These are phyloP conservation scores for Emydocephalus ijimae DNA, from an alignment of 2,113 vertebrate species.

Conservation along the genomic window DNA sequence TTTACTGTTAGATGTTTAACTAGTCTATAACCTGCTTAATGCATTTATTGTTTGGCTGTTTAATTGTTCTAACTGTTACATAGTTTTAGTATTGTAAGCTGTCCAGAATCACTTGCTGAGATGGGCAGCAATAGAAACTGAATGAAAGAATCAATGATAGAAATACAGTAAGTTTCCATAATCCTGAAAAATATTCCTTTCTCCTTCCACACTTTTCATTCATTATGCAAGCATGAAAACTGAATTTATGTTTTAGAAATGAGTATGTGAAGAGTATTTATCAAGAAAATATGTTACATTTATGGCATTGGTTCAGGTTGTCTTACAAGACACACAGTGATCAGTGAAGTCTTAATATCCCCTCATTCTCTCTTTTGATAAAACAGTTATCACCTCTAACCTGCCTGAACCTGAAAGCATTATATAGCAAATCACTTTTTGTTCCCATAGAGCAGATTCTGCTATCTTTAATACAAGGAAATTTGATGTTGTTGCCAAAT, in stretches of 20 bases:
- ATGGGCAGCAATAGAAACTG: background rate
- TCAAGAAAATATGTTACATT: slow-evolving; percentile 35
- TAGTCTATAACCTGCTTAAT: background rate
- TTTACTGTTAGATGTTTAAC: background rate
- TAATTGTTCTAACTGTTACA: background rate
- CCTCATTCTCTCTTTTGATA: background rate
- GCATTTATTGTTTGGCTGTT: background rate
- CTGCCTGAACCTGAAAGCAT: background rate
- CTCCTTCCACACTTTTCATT: background rate
- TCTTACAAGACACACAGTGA: background rate
- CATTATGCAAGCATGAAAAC: background rate
- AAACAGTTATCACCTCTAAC: background rate
- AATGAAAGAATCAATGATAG: background rate
- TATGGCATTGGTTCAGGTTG: slow-evolving; percentile 26
- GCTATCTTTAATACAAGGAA: background rate
- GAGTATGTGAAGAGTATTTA: slow-evolving; percentile 35
- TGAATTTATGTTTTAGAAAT: slow-evolving; percentile 44
- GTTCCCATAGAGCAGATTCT: slow-evolving; percentile 18
- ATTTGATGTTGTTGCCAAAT: background rate
- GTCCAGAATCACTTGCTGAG: background rate
- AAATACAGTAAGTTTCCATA: background rate
- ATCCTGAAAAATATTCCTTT: background rate
- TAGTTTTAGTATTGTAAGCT: background rate
- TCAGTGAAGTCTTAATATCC: background rate
- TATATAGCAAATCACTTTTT: background rate